Evolutionary conservation across 2,888 invertebrate genomes (phyloP).

Genomic region (Epinotia bilunana): DNA sequence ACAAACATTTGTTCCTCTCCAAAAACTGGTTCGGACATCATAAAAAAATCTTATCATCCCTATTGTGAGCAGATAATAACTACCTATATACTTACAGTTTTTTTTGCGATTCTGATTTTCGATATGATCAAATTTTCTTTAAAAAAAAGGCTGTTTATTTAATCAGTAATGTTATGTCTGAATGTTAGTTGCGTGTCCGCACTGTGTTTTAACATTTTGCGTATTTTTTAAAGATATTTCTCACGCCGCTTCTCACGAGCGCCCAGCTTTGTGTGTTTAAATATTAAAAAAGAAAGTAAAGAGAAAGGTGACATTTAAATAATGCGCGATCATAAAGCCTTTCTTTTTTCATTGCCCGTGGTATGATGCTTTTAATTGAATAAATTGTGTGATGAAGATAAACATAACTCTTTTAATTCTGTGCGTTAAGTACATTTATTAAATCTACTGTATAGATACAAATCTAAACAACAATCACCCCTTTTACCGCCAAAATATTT

Average conservation of each 20-base stretch:
- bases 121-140: no score
- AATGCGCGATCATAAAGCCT: constrained; percentile 59
- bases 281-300: constrained; percentile 68
- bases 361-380: constrained; percentile 13
- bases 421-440: neutral
- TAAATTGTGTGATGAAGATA: constrained; percentile 35
- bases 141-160: no score
- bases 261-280: constrained; percentile 63
- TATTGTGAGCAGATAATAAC: no score
- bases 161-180: no score
- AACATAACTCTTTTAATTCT: constrained; percentile 27
- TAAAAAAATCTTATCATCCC: no score
- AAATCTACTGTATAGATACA: neutral
- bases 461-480: no score
- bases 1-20: no score
- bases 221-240: neutral
- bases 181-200: neutral
- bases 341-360: constrained; percentile 42
- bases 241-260: constrained; percentile 46
- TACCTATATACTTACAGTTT: no score
- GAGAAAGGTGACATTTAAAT: constrained; percentile 74
- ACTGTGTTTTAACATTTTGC: neutral
- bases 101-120: no score
- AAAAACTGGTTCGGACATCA: no score
- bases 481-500: neutral